phyloP scores from a whole-genome alignment of 1,140 invertebrate genomes.

The Copidosoma floridanum region DNA sequence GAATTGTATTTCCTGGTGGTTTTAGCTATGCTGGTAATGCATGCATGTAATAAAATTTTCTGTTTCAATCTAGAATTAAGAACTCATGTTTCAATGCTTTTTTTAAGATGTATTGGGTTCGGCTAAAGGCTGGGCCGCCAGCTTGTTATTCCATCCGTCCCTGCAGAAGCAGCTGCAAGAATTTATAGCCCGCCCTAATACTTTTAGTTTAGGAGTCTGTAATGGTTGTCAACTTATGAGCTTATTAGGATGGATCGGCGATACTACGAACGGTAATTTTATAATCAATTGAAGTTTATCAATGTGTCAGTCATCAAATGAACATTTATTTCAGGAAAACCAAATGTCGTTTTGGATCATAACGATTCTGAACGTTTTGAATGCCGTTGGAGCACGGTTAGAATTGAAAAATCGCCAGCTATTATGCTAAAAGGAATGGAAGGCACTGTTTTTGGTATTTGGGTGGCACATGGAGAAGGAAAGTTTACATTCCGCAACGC shows the following conservation, averaged over 20 bases:
- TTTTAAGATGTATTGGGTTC: slow-evolving; percentile 88
- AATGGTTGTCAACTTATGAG: slow-evolving; percentile 97
- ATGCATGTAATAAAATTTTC: background rate
- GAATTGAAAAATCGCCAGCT: slow-evolving; percentile 68
- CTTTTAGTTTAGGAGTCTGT: slow-evolving; percentile 95
- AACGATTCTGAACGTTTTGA: slow-evolving; percentile 90
- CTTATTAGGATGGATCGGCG: slow-evolving; percentile 76
- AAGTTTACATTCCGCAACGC: slow-evolving; percentile 63
- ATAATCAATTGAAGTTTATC: background rate
- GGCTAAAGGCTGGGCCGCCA: slow-evolving; percentile 96
- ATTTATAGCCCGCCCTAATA: slow-evolving; percentile 77
- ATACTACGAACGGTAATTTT: slow-evolving; percentile 21
- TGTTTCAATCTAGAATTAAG: background rate
- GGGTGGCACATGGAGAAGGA: slow-evolving; percentile 97
- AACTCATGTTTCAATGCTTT: slow-evolving; percentile 13
- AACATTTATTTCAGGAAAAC: slow-evolving; percentile 33
- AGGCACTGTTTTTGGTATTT: slow-evolving; percentile 81
- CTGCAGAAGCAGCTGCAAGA: slow-evolving; percentile 61
- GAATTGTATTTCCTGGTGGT: slow-evolving; percentile 92
- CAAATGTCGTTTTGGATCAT: slow-evolving; percentile 75
- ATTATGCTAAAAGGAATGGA: slow-evolving; percentile 90
- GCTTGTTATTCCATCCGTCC: slow-evolving; percentile 71
- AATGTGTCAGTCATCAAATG: background rate
- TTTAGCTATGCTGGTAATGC: slow-evolving; percentile 95
- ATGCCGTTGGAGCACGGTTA: slow-evolving; percentile 85